Evolutionary conservation across 2,797 vertebrate species (phyloP).

Genomic region (Gouania willdenowi): DNA sequence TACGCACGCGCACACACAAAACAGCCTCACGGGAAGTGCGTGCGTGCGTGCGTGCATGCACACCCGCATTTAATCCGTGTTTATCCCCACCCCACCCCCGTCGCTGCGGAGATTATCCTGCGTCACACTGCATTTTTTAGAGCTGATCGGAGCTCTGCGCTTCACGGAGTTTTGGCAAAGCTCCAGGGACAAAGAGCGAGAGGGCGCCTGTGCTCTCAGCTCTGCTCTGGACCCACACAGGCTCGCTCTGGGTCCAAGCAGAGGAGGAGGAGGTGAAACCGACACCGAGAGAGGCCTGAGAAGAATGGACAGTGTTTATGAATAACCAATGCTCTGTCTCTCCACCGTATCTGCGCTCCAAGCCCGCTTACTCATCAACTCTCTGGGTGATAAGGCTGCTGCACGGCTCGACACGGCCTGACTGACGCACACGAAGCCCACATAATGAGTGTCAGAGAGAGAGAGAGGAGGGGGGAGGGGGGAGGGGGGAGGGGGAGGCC

Average conservation of each 20-base stretch:
- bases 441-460: slow-evolving; percentile 5
- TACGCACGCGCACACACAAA: slow-evolving; percentile 10
- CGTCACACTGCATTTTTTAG: slow-evolving; percentile 63
- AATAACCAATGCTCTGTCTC: background rate
- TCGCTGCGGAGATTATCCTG: slow-evolving; percentile 74
- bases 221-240: no score
- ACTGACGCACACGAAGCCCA: background rate
- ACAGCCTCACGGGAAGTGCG: background rate
- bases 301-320: no score
- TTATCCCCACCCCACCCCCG: slow-evolving; percentile 68
- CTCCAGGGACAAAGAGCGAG: slow-evolving; percentile 76
- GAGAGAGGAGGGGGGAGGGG: slow-evolving; percentile 4
- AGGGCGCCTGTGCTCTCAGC: slow-evolving; percentile 55
- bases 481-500: slow-evolving; percentile 20
- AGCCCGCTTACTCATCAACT: slow-evolving; percentile 10
- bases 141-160: slow-evolving; percentile 63
- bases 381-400: background rate
- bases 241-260: no score
- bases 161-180: slow-evolving; percentile 73
- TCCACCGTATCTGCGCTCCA: background rate
- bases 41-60: background rate
- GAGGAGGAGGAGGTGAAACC: no score
- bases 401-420: background rate
- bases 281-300: background rate
- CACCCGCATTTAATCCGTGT: slow-evolving; percentile 65